These are phyloP conservation scores for Aphidius gifuensis DNA, from an alignment of 1,140 invertebrate species.

Conservation along the genomic window DNA sequence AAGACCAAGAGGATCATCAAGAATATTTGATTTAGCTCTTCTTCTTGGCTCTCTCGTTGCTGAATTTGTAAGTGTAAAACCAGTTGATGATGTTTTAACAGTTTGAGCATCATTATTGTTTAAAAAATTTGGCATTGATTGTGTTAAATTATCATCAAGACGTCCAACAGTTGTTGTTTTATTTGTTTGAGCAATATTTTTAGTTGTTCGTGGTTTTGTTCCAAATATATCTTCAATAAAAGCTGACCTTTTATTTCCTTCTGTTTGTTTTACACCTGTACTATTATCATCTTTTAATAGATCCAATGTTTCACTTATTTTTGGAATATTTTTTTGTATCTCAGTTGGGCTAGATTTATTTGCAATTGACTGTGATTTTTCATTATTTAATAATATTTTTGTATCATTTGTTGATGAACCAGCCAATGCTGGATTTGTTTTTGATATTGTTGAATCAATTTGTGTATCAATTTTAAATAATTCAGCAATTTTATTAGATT, in stretches of 20 bases:
- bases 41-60: conserved; percentile 35
- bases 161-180: too few species aligned
- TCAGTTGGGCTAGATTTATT: too few species aligned
- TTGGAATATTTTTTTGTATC: not conserved
- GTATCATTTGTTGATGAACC: too few species aligned
- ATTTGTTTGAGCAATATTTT: conserved; percentile 14
- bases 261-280: conserved; percentile 19
- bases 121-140: conserved; percentile 19
- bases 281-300: not conserved
- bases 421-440: too few species aligned
- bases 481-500: conserved; percentile 12
- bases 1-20: conserved; percentile 42
- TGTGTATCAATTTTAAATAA: conserved; percentile 3
- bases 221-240: conserved; percentile 43
- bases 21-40: conserved; percentile 30
- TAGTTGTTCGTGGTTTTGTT: conserved; percentile 21
- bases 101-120: conserved; percentile 13
- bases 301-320: not conserved
- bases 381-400: too few species aligned
- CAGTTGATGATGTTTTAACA: conserved; percentile 20
- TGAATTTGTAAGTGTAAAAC: conserved; percentile 26
- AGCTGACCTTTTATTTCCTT: conserved; percentile 32
- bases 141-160: not conserved
- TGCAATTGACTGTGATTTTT: too few species aligned
- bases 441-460: too few species aligned